These are phyloP conservation scores for Macaca nemestrina DNA, from an alignment of 2,113 vertebrate species.

Conservation along the genomic window DNA sequence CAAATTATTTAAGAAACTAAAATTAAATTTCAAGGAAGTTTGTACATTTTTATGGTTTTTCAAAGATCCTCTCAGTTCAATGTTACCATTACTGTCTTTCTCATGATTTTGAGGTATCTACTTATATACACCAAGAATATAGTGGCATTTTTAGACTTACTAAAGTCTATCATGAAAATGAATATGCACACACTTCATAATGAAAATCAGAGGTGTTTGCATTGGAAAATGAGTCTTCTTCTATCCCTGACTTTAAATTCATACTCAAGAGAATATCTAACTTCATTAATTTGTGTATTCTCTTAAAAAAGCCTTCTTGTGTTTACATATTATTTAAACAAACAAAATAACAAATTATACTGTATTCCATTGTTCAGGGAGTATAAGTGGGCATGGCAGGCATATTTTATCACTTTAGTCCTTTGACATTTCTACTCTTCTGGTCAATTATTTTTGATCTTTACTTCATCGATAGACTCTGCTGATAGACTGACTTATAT, in stretches of 20 bases:
- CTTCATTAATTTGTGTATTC: neutral
- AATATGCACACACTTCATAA: neutral
- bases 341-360: neutral
- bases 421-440: neutral
- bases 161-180: neutral
- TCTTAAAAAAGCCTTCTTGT: neutral
- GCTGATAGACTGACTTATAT: neutral
- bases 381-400: neutral
- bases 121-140: neutral
- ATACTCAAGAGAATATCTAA: neutral
- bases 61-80: neutral
- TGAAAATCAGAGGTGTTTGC: neutral
- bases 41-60: neutral
- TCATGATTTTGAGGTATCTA: neutral
- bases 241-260: neutral
- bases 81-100: neutral
- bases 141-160: neutral
- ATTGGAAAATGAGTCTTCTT: neutral
- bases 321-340: neutral
- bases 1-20: neutral
- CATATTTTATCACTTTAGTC: neutral
- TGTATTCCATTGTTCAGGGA: neutral
- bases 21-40: neutral
- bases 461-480: neutral
- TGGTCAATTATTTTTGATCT: neutral